Conservation (phyloP, 2,797 vertebrate species). For the Acanthurus leucopareius region DNA sequence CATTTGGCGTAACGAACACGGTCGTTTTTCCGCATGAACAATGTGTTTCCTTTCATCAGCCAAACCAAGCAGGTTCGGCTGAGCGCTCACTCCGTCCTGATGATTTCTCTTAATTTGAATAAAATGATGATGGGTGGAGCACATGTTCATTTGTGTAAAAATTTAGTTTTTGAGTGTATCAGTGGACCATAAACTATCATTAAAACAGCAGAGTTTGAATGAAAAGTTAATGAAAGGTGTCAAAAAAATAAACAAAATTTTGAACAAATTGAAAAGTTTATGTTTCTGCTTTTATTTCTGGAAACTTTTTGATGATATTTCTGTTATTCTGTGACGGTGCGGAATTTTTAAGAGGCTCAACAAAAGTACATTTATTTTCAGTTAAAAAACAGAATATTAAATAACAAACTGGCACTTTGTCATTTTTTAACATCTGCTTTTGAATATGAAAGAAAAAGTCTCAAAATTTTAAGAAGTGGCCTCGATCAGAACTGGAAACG, state of each 20-base stretch:
- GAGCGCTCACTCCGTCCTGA: not conserved
- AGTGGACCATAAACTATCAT: no score
- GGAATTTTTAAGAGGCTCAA: not conserved
- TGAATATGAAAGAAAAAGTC: no score
- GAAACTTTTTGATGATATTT: not conserved
- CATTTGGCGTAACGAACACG: not conserved
- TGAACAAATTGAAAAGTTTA: no score
- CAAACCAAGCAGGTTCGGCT: no score
- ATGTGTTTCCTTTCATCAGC: not conserved
- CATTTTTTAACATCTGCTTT: not conserved
- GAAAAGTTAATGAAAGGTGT: no score
- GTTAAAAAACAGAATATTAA: not conserved
- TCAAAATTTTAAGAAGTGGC: no score
- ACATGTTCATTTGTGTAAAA: not conserved
- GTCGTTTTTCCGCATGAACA: no score
- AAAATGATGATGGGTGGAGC: not conserved
- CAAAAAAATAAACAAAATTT: no score
- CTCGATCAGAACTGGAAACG: no score
- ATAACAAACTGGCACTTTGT: not conserved
- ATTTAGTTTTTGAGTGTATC: no score
- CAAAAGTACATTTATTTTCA: not conserved
- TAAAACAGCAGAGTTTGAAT: no score
- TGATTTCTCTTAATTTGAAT: conserved; percentile 7
- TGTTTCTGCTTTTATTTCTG: no score
- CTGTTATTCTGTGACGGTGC: not conserved